Conservation (phyloP, 2,888 invertebrate species). For the Phasia obesa region DNA sequence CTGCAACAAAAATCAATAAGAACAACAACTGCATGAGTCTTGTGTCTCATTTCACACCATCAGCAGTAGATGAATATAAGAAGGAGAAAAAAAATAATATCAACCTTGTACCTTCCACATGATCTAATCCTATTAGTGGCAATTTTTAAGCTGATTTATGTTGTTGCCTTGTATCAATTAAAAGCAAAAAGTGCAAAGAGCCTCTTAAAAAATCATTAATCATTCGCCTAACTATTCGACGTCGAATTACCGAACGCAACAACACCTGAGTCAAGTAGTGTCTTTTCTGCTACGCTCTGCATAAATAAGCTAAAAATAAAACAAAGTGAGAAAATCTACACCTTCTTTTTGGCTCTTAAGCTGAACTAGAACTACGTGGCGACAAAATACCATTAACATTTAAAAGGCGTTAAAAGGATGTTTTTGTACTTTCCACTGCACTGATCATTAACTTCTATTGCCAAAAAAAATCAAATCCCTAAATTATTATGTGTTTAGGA, state of each 20-base stretch:
- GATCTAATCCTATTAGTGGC: conserved; percentile 79
- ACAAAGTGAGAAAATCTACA: conserved; percentile 62
- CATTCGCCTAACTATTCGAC: conserved; percentile 80
- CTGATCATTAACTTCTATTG: conserved; percentile 55
- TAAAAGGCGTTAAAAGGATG: conserved; percentile 64
- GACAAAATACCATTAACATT: conserved; percentile 67
- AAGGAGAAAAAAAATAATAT: conserved; percentile 32
- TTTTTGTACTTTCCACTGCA: too few species aligned
- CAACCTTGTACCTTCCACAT: conserved; percentile 60
- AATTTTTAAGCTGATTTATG: conserved; percentile 80
- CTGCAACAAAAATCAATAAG: conserved; percentile 36
- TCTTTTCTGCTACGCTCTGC: background rate
- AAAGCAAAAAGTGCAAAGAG: conserved; percentile 76
- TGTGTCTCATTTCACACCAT: conserved; percentile 59
- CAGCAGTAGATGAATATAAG: conserved; percentile 9
- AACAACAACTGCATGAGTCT: conserved; percentile 28
- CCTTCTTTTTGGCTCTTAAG: conserved; percentile 36
- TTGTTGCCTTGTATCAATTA: conserved; percentile 79
- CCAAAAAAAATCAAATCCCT: conserved; percentile 9
- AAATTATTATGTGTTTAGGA: conserved; percentile 25
- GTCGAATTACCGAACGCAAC: conserved; percentile 52
- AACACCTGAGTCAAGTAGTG: conserved; percentile 38
- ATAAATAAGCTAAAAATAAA: conserved; percentile 23
- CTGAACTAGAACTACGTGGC: conserved; percentile 50
- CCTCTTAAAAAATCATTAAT: conserved; percentile 82